Conservation (phyloP, 2,797 vertebrate genomes). For the Cheracebus regulus region DNA sequence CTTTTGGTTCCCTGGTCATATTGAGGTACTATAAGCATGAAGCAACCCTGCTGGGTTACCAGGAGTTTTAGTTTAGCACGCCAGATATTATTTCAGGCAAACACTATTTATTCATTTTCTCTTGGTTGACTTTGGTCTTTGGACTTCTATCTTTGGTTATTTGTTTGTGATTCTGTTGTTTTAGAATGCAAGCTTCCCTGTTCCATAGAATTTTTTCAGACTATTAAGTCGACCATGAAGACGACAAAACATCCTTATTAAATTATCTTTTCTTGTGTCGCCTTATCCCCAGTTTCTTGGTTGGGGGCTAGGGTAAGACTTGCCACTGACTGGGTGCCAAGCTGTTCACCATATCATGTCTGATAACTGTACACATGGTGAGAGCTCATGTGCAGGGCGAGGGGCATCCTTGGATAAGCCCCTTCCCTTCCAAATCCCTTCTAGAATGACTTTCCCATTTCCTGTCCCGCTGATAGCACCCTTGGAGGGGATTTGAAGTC, state of each 20-base stretch:
- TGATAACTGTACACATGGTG: conserved; percentile 56
- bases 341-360: conserved; percentile 55
- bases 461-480: conserved; percentile 80
- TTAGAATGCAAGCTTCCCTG: conserved; percentile 68
- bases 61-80: conserved; percentile 61
- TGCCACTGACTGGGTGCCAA: conserved; percentile 73
- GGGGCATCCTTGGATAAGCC: conserved; percentile 62
- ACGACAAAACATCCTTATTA: conserved; percentile 74
- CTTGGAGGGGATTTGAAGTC: conserved; percentile 82
- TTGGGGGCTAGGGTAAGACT: conserved; percentile 59
- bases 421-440: conserved; percentile 75
- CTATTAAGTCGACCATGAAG: conserved; percentile 65
- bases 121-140: conserved; percentile 34
- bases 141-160: conserved; percentile 64
- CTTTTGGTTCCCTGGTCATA: conserved; percentile 69
- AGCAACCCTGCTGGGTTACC: conserved; percentile 73
- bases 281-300: conserved; percentile 62
- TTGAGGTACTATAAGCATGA: conserved; percentile 60
- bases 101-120: conserved; percentile 33
- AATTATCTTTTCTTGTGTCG: conserved; percentile 62
- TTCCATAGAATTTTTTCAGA: conserved; percentile 72
- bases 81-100: conserved; percentile 66
- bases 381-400: conserved; percentile 53
- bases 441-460: conserved; percentile 82
- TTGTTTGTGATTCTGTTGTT: conserved; percentile 75